Conservation (phyloP, 2,797 vertebrate species). For the Parauchenoglanis ngamensis region DNA sequence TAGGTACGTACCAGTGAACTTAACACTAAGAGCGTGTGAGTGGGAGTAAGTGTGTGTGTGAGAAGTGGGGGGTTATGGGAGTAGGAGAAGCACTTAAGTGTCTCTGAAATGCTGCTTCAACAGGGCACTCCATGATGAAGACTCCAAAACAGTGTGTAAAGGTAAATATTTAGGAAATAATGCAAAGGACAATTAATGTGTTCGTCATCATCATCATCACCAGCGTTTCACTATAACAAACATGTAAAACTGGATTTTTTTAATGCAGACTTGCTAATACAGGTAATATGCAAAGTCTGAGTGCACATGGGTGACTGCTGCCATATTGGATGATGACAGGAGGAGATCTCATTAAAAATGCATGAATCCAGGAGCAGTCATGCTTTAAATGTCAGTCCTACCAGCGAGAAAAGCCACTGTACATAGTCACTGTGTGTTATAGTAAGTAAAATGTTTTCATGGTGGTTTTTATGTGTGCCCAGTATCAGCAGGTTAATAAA, state of each 20-base stretch:
- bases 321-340: slow-evolving; percentile 53
- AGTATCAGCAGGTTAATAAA: slow-evolving; percentile 5
- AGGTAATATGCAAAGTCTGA: slow-evolving; percentile 1
- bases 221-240: background rate
- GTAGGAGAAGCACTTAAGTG: slow-evolving; percentile 2
- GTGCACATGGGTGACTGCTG: slow-evolving; percentile 41
- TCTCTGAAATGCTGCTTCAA: slow-evolving; percentile 5
- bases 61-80: background rate
- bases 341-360: slow-evolving; percentile 59
- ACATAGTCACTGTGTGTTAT: background rate
- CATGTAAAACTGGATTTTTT: background rate
- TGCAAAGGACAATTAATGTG: background rate
- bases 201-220: background rate
- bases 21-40: slow-evolving; percentile 36
- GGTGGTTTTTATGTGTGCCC: background rate
- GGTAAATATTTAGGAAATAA: background rate
- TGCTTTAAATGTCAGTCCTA: slow-evolving; percentile 59
- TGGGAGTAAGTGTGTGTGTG: background rate
- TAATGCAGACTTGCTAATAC: background rate
- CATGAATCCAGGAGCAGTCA: slow-evolving; percentile 50
- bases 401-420: slow-evolving; percentile 25
- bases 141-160: background rate
- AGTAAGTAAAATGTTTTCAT: slow-evolving; percentile 9
- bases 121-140: background rate
- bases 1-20: slow-evolving; percentile 61